A percentile compares a stretch with the other conserved stretches of the same genome.
Conservation (phyloP, 2,113 vertebrate species). For the Ahaetulla prasina region DNA sequence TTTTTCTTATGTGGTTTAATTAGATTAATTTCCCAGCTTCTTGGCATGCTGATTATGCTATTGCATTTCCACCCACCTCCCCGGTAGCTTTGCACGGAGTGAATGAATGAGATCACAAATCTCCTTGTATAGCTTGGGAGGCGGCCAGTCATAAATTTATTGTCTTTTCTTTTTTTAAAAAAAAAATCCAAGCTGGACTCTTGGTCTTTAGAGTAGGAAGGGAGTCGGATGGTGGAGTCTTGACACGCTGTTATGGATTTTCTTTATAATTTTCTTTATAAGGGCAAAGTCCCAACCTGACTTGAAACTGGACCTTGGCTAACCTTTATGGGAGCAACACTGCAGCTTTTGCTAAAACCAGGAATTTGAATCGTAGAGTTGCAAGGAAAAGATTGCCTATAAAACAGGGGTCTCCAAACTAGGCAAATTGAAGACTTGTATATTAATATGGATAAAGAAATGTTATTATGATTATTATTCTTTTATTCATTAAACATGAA, state of each 20-base stretch:
- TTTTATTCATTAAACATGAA: too few species aligned
- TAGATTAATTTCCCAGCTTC: conserved; percentile 31
- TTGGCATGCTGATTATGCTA: conserved; percentile 22
- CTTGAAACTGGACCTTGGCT: conserved; percentile 1
- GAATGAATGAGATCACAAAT: conserved; percentile 23
- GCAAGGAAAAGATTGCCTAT: not conserved
- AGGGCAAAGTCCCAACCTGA: not conserved
- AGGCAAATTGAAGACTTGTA: not conserved
- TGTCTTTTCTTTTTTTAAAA: not conserved
- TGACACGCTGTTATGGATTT: not conserved
- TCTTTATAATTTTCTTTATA: not conserved
- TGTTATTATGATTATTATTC: too few species aligned
- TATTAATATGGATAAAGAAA: too few species aligned
- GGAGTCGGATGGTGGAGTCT: not conserved
- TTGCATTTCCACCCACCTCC: conserved; percentile 5
- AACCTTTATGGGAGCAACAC: not conserved
- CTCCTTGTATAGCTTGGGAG: not conserved
- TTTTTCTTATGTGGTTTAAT: conserved; percentile 22
- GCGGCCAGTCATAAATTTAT: not conserved
- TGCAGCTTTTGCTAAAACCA: not conserved
- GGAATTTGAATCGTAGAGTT: not conserved
- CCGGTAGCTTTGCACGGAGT: not conserved
- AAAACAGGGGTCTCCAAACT: not conserved
- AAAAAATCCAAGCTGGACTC: not conserved
- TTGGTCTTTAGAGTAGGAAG: not conserved